A percentile compares a stretch with the other conserved stretches of the same genome.
phyloP scores from a whole-genome alignment of 2,888 invertebrate genomes.

The Willowsia nigromaculata region DNA sequence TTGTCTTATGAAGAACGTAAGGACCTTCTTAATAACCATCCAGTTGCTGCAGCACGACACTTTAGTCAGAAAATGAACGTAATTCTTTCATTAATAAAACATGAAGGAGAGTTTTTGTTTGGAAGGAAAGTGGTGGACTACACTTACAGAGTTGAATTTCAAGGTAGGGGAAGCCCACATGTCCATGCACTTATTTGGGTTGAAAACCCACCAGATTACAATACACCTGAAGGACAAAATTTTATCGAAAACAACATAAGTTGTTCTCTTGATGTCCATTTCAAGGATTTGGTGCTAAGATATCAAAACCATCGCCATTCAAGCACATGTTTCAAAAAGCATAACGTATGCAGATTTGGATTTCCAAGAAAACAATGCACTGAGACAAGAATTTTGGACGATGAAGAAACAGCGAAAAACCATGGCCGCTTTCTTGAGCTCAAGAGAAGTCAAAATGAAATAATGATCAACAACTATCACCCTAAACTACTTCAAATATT shows the following conservation, averaged over 20 bases:
- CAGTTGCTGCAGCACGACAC: slow-evolving; percentile 46
- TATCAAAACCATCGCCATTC: slow-evolving; percentile 42
- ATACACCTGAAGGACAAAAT: slow-evolving; percentile 34
- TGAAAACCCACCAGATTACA: not conserved
- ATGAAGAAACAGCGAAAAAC: slow-evolving; percentile 34
- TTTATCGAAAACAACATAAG: slow-evolving; percentile 39
- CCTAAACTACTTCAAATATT: slow-evolving; percentile 53
- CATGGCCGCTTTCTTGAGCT: slow-evolving; percentile 54
- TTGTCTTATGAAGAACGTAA: slow-evolving; percentile 24
- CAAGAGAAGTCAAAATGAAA: slow-evolving; percentile 48
- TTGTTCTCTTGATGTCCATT: slow-evolving; percentile 1
- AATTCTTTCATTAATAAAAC: not conserved
- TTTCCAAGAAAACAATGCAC: slow-evolving; percentile 22
- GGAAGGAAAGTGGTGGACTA: slow-evolving; percentile 30
- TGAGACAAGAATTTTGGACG: slow-evolving; percentile 29
- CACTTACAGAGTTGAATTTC: slow-evolving; percentile 50
- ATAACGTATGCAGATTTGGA: slow-evolving; percentile 40
- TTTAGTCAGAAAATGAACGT: slow-evolving; percentile 27
- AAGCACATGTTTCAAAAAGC: slow-evolving; percentile 63
- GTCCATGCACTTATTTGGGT: slow-evolving; percentile 46
- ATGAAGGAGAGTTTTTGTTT: slow-evolving; percentile 25
- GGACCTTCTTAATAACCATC: slow-evolving; percentile 45
- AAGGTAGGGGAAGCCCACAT: slow-evolving; percentile 49
- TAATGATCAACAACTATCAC: slow-evolving; percentile 64
- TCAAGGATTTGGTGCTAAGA: not conserved